These are phyloP conservation scores for Pipistrellus kuhlii DNA, from an alignment of 2,797 vertebrate species.

Conservation along the genomic window DNA sequence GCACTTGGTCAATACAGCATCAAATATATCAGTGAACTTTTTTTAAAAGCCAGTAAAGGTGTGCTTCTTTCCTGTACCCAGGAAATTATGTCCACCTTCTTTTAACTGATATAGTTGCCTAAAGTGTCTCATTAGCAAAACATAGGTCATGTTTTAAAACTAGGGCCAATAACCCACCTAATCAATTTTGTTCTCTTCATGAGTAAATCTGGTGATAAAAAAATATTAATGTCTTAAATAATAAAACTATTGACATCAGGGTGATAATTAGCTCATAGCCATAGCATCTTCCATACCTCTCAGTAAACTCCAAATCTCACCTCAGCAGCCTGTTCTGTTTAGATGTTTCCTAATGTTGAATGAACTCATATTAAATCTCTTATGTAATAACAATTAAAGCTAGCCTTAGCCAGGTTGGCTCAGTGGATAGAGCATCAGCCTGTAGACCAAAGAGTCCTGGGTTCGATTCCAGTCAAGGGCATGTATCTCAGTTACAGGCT, in stretches of 20 bases:
- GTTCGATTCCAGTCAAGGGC: too few relatives aligned
- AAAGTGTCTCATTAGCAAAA: background rate
- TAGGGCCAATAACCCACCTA: background rate
- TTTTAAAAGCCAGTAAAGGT: background rate
- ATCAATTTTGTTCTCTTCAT: background rate
- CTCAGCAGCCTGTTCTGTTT: background rate
- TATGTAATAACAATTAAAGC: conserved; percentile 20
- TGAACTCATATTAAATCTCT: background rate
- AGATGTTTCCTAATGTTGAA: conserved; percentile 1
- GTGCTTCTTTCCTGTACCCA: background rate
- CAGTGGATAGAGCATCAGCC: too few relatives aligned
- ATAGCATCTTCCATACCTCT: background rate
- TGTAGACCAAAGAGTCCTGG: too few relatives aligned
- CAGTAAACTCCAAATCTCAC: conserved; percentile 33
- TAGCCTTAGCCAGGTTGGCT: background rate
- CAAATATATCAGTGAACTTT: background rate
- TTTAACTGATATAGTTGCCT: background rate
- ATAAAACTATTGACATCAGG: background rate
- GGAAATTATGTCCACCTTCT: conserved; percentile 17
- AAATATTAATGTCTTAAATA: conserved; percentile 32
- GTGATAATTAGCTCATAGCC: background rate
- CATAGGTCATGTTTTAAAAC: background rate
- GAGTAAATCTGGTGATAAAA: background rate
- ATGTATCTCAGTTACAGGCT: too few relatives aligned
- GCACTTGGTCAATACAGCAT: conserved; percentile 4